Conservation (phyloP, 2,797 vertebrate species). For the Buphagus erythrorhynchus region DNA sequence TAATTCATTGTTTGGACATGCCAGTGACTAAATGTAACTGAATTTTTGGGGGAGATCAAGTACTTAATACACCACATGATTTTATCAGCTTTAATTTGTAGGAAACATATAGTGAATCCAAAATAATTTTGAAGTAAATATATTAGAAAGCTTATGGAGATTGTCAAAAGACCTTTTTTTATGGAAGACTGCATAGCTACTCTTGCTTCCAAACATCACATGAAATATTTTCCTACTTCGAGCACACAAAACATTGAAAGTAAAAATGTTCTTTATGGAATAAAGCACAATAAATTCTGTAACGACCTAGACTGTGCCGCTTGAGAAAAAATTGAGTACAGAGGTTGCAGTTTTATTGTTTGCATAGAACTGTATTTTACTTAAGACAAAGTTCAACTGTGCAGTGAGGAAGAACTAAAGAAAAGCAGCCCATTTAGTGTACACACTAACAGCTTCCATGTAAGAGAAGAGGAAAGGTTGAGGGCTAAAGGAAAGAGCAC, state of each 20-base stretch:
- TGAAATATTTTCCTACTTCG: neutral
- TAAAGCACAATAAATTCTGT: neutral
- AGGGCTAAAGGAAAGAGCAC: neutral
- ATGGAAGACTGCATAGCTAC: neutral
- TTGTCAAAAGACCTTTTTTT: neutral
- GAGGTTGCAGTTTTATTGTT: neutral
- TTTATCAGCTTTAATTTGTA: constrained; percentile 7
- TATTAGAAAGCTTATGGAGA: neutral
- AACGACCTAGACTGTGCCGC: neutral
- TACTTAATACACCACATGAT: neutral
- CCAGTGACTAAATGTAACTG: neutral
- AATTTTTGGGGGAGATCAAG: neutral
- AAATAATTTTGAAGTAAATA: constrained; percentile 21
- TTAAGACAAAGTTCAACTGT: neutral
- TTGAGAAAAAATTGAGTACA: neutral
- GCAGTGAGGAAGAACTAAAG: neutral
- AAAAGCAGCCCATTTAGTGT: neutral
- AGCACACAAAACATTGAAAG: neutral
- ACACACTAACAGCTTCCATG: neutral
- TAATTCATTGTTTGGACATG: neutral
- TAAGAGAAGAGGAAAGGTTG: neutral
- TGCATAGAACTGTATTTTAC: neutral
- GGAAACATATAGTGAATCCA: neutral
- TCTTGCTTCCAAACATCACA: neutral
- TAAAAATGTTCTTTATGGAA: neutral